Percentiles rank a stretch among this genome's conserved stretches.
Evolutionary conservation across 2,113 vertebrate genomes (phyloP).

Genomic region (Tauraco erythrolophus): DNA sequence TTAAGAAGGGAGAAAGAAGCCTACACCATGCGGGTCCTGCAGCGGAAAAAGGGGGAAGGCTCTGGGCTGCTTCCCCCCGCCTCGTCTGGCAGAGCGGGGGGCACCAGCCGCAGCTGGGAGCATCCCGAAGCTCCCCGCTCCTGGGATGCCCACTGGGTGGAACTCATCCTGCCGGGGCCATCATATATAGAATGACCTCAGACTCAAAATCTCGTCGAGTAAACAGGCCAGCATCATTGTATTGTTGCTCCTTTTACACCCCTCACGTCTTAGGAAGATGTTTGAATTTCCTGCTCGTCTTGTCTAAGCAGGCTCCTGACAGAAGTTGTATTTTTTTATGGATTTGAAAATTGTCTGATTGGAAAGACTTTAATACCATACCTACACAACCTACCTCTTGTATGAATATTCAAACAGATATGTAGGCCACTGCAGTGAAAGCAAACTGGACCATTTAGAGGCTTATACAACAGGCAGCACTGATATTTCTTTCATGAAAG

Average conservation of each 20-base stretch:
- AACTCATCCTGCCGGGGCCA: too few species aligned
- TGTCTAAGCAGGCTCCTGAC: neutral
- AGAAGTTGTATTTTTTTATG: neutral
- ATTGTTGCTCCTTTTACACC: neutral
- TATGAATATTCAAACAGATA: neutral
- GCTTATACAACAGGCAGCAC: neutral
- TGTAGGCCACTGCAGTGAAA: neutral
- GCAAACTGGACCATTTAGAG: neutral
- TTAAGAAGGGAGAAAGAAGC: too few species aligned
- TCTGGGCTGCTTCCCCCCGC: too few species aligned
- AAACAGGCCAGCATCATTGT: fast-evolving
- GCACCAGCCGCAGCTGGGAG: too few species aligned
- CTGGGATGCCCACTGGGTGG: too few species aligned
- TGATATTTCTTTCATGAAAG: neutral
- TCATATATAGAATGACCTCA: neutral
- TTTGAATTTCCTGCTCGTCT: neutral
- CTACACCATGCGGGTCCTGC: too few species aligned
- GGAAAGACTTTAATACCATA: neutral
- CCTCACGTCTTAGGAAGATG: neutral
- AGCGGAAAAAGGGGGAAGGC: too few species aligned
- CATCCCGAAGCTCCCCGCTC: too few species aligned
- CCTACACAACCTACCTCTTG: neutral
- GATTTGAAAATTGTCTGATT: neutral
- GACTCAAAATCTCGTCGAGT: neutral
- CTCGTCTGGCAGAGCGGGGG: too few species aligned